phyloP scores from a whole-genome alignment of 1,140 invertebrate genomes.

The Neelides sp. region DNA sequence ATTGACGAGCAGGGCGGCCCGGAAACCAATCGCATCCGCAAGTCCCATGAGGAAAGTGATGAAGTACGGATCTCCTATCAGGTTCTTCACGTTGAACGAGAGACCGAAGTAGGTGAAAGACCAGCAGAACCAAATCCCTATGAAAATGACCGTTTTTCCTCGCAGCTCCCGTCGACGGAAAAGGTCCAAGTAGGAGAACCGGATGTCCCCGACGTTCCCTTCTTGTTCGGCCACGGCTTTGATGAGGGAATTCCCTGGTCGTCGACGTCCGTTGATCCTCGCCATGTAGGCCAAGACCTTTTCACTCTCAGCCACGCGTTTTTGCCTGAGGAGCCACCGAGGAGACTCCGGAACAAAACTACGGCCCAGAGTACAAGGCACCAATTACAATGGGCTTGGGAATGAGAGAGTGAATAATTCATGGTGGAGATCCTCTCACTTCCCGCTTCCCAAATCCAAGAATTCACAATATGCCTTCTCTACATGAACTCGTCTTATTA shows the following conservation, averaged over 20 bases:
- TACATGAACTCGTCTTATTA: no score
- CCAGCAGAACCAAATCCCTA: conserved; percentile 27
- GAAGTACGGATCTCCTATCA: conserved; percentile 18
- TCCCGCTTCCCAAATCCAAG: no score
- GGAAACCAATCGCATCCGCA: conserved; percentile 19
- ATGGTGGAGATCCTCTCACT: no score
- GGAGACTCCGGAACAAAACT: conserved; percentile 39
- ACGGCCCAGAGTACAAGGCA: no score
- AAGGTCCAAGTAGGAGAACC: conserved; percentile 18
- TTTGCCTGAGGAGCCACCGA: conserved; percentile 39
- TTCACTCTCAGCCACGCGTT: conserved; percentile 36
- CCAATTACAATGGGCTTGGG: no score
- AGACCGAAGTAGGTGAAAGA: conserved; percentile 24
- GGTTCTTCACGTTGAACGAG: conserved; percentile 21
- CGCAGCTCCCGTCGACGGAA: conserved; percentile 10
- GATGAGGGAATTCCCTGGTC: background rate
- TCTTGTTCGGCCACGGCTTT: conserved; percentile 9
- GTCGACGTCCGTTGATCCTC: conserved; percentile 30
- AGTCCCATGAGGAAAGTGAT: conserved; percentile 18
- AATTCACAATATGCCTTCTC: no score
- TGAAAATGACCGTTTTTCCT: conserved; percentile 14
- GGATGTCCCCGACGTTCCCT: background rate
- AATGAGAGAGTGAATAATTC: no score
- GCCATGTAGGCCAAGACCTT: conserved; percentile 35
- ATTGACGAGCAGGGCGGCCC: conserved; percentile 15